phyloP scores from a whole-genome alignment of 2,888 invertebrate species.

The Pachymerium ferrugineum region DNA sequence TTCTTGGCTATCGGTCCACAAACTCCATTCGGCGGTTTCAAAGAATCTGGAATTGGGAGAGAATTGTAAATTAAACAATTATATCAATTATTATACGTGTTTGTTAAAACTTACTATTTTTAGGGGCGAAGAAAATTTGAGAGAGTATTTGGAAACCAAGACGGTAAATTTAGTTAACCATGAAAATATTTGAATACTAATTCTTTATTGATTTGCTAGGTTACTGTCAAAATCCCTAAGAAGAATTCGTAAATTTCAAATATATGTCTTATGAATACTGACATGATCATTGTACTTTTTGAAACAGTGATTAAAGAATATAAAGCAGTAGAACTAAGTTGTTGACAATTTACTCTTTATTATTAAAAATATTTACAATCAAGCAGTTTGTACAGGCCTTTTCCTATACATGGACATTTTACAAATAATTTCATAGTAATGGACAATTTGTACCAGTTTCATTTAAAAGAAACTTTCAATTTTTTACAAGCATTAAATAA shows the following conservation, averaged over 20 bases:
- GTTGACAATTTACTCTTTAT: constrained; percentile 29
- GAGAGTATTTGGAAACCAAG: constrained; percentile 71
- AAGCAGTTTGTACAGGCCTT: constrained; percentile 9
- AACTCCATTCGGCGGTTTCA: constrained; percentile 43
- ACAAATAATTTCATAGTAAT: neutral
- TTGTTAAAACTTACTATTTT: neutral
- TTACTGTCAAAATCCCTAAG: constrained; percentile 34
- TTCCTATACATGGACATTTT: constrained; percentile 5
- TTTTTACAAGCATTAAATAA: too few relatives aligned
- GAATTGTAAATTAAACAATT: constrained; percentile 35
- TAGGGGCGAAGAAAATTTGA: constrained; percentile 57
- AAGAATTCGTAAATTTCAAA: constrained; percentile 35
- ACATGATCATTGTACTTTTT: too few relatives aligned
- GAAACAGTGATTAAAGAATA: neutral
- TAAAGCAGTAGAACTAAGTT: neutral
- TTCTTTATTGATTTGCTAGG: neutral
- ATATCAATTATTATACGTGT: too few relatives aligned
- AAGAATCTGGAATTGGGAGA: constrained; percentile 42
- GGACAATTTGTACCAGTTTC: neutral
- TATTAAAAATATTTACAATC: constrained; percentile 30
- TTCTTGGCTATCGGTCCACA: constrained; percentile 39
- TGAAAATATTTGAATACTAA: neutral
- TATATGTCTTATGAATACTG: too few relatives aligned
- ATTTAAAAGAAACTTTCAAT: neutral
- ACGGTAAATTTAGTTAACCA: constrained; percentile 54